phyloP scores from a whole-genome alignment of 2,113 vertebrate species.

The Hypomesus transpacificus region DNA sequence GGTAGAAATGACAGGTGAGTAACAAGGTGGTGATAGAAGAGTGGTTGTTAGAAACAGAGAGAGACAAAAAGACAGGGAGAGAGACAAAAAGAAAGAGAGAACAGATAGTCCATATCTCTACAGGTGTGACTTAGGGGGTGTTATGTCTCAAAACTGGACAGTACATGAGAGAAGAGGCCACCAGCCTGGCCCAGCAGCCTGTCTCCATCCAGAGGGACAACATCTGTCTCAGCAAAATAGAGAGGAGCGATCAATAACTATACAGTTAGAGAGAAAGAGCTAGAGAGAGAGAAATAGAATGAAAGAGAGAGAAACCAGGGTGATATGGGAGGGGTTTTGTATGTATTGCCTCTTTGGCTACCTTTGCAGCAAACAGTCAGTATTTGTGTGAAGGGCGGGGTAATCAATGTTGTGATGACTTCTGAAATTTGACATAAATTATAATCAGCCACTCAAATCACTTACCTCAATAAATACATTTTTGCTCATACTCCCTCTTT shows the following conservation, averaged over 20 bases:
- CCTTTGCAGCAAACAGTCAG: background rate
- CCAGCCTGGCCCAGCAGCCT: constrained; percentile 46
- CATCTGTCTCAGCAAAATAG: constrained; percentile 65
- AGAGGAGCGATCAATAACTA: constrained; percentile 61
- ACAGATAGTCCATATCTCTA: background rate
- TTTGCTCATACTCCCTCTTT: background rate
- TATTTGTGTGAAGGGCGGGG: background rate
- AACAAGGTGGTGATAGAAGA: constrained; percentile 19
- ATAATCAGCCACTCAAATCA: background rate
- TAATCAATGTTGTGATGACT: background rate
- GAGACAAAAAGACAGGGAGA: background rate
- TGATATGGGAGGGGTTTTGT: background rate
- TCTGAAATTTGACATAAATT: background rate
- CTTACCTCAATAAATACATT: background rate
- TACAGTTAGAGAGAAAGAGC: constrained; percentile 43
- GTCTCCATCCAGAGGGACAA: constrained; percentile 51
- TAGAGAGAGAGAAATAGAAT: background rate
- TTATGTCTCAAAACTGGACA: background rate
- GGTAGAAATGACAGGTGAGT: background rate
- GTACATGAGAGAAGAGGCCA: constrained; percentile 25
- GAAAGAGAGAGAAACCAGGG: constrained; percentile 1
- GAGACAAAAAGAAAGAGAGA: background rate
- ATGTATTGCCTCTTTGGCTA: background rate
- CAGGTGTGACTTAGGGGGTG: background rate
- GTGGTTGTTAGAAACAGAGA: constrained; percentile 18